Evolutionary conservation across 2,113 vertebrate genomes (phyloP).

Genomic region (Leucopternis melanops): DNA sequence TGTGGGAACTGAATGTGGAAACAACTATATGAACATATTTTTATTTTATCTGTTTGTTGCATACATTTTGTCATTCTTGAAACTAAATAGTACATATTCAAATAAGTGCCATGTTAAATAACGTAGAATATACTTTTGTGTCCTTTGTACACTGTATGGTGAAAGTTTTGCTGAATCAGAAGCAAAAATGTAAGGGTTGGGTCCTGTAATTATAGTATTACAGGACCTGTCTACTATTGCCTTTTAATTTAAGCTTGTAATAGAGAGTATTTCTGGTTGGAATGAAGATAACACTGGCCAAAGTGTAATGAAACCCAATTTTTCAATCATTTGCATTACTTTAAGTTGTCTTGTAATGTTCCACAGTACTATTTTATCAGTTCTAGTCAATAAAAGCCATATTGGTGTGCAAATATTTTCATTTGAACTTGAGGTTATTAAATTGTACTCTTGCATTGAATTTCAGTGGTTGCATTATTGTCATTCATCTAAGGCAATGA

Average conservation of each 20-base stretch:
- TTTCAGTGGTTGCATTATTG: background rate
- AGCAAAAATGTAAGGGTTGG: slow-evolving; percentile 6
- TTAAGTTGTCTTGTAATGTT: background rate
- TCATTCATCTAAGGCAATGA: background rate
- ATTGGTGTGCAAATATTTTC: background rate
- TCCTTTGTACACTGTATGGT: background rate
- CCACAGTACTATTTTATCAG: background rate
- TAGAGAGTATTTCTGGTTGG: background rate
- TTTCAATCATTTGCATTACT: background rate
- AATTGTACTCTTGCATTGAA: background rate
- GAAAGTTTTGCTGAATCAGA: slow-evolving; percentile 31
- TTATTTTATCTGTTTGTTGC: background rate
- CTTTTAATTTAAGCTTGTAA: background rate
- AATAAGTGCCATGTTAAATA: background rate
- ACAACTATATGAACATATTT: background rate
- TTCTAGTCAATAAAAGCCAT: background rate
- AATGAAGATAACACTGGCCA: background rate
- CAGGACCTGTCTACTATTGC: background rate
- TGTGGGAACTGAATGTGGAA: background rate
- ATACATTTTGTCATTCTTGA: background rate
- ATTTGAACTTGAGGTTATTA: background rate
- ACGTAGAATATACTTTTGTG: background rate
- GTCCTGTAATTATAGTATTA: slow-evolving; percentile 31
- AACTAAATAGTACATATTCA: background rate
- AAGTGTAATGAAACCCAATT: background rate